These are phyloP conservation scores for Delphinapterus leucas DNA, from an alignment of 2,113 vertebrate species.

Conservation along the genomic window DNA sequence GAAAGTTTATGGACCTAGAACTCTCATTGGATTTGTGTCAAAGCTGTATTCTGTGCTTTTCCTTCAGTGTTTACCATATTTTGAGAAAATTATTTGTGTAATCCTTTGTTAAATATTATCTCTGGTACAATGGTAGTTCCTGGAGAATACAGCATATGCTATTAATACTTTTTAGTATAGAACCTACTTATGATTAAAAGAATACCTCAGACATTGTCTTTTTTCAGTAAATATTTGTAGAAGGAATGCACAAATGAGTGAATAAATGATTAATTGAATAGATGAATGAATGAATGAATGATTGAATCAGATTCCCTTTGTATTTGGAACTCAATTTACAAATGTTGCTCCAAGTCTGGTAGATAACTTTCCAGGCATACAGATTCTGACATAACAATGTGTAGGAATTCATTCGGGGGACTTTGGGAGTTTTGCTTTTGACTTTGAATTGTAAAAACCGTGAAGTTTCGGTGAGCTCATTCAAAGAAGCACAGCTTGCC, in stretches of 20 bases:
- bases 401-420: background rate
- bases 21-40: background rate
- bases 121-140: background rate
- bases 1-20: background rate
- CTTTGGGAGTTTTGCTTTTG: background rate
- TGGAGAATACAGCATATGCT: background rate
- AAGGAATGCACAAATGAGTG: background rate
- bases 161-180: background rate
- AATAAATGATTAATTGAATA: background rate
- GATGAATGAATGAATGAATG: background rate
- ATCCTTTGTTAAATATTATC: background rate
- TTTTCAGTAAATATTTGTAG: background rate
- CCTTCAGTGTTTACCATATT: background rate
- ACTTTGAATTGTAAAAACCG: conserved; percentile 14
- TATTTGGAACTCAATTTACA: background rate
- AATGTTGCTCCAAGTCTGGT: background rate
- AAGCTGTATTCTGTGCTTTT: background rate
- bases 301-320: background rate
- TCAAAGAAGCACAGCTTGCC: background rate
- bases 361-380: background rate
- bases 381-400: background rate
- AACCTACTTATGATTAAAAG: background rate
- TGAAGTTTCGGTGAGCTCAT: background rate
- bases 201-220: background rate
- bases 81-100: background rate